Base-by-base conservation (phyloP, 2,888 invertebrate species). In the Empis stercorea region DNA sequence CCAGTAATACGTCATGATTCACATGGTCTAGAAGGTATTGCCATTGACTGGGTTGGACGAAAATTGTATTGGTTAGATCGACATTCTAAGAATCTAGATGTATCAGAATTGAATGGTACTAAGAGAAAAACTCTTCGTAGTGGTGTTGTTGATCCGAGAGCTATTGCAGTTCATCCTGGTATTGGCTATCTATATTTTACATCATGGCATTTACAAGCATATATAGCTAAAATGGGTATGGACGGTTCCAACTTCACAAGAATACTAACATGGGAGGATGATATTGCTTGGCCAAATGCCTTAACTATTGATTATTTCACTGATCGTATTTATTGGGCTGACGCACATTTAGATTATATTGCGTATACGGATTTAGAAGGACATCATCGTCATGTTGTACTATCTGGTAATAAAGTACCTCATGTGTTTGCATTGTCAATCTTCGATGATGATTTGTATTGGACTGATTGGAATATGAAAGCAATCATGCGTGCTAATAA, bases 401-500 rank as follows among this genome's bases (percentile, higher is more conserved):
- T 94, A 3, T 82, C 84, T 0, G 91, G 91, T 1, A 67, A 73
- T 4, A 73, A 79, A 43, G 94, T 96, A 1, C 96, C 97, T 0
- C 97, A 99, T 65, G 93, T 96, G 0, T 99, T 95, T 60, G 95
- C 96, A 0, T 72, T 99, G 40, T 83, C 87, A 10, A 75, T 96
- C 0, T 96, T 99, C 64, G 97, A 96, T 60, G 94, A 96, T 59
- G 82, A 76, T 57, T 76, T 89, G 16, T 99, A 85, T 71, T 99
- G 96, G 95, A 92, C 95, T 1, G 99, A 99, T 65, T 99, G 99
- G 97, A 97, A 97, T 65, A 71, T 92, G 44, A 94, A 94, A 65
- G 87, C 87, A 0, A 87, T 99, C 46, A 81, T 85, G 55, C 79
- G 84, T 56, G 94, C 95, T 0, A 84, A 94, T 61, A 99, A 97